Evolutionary conservation across 2,888 invertebrate species (phyloP), one percentile per base, ranked within the genome.

Genomic region (Chrysolina oricalcia): DNA sequence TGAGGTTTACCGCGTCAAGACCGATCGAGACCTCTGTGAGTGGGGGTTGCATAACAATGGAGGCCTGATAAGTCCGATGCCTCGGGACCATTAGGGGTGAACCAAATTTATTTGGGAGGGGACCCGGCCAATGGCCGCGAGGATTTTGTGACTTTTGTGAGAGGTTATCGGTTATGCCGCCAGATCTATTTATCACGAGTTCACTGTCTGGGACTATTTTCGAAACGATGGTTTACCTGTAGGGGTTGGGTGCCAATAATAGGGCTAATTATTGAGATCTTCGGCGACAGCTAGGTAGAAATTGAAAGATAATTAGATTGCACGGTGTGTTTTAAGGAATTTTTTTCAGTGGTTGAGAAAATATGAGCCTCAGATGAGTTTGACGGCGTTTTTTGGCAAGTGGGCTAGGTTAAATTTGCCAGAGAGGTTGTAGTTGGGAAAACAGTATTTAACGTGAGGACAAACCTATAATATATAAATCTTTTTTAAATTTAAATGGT

Each of bases 1-100:
- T 82, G 81, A 82, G 84, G 81, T 84, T 83, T 85, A 81, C 85
- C 85, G 84, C 82, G 81, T 72, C 77, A n/a, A 78, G 74, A 79
- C 64, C 69, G 77, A 70, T 76, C 73, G 79, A 75, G 78, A 74
- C 76, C 76, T 76, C 75, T 78, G 76, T 71, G 77, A 78, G 82
- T 77, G 83, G 82, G 80, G 83, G 82, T 81, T 81, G 81, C 80
- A 80, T 78, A 78, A 81, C 79, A 80, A 80, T 78, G 81, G 81
- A 81, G 79, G 78, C 74, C 77, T 74, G 79, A 79, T 79, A 79
- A 79, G 77, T 74, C 67, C 59, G 75, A 79, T 73, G 72, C 78
- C 70, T 76, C 66, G 83, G 84, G 83, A 81, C 83, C 86, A 86
- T 85, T 83, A 84, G 84, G 85, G 85, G 84, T 84, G 81, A 83